Base-by-base conservation (phyloP, 2,888 invertebrate species). In the Campaea margaritaria region DNA sequence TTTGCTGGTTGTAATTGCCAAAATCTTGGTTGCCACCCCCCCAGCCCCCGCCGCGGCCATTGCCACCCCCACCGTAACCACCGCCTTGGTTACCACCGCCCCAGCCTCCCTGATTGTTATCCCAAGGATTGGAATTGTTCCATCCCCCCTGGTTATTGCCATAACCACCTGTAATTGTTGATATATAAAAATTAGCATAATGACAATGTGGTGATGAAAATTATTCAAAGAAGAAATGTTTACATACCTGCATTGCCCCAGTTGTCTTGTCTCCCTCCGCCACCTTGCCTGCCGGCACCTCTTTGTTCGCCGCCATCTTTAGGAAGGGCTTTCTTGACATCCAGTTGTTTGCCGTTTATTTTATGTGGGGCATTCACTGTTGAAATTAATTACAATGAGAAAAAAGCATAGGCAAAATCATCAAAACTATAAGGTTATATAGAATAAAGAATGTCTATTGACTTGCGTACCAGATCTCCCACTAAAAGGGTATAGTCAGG, bases 321-420 rank as follows among this genome's bases (percentile, higher is more conserved):
- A 56, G 97, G 97, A 41, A 98, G 89, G 7, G 98, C 98, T 90
- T 99, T 99, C 82, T 98, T 98, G 0, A 98, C 98, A 88, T 98
- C 98, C 31, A 98, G 94, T 75, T 96, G 95, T 81, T 97, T 97
- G 0, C 97, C 97, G 78, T 96, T 96, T 43, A 98, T 95, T 74
- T 95, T 95, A 79, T 98, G 98, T 69, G 96, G 95, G 58, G 96
- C 95, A 87, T 97, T 96, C 78, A 97, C 95, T 96, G 83, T 42
- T 45, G 9, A 50, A 34, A 9, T 39, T 15, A 27, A 48, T 43
- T 12, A 15, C 12, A 51, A 12, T 36, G 1, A n/a, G 21, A 31
- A 9, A 31, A 36, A 7, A n/a, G 36, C 36, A 36, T 1, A 36
- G 10, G 1, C 4, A 31, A 31, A 10, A 31, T 31, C 31, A 31